Percentiles rank a stretch among this genome's conserved stretches.
phyloP scores from a whole-genome alignment of 2,888 invertebrate genomes.

The Scelioninae gen. 1 region DNA sequence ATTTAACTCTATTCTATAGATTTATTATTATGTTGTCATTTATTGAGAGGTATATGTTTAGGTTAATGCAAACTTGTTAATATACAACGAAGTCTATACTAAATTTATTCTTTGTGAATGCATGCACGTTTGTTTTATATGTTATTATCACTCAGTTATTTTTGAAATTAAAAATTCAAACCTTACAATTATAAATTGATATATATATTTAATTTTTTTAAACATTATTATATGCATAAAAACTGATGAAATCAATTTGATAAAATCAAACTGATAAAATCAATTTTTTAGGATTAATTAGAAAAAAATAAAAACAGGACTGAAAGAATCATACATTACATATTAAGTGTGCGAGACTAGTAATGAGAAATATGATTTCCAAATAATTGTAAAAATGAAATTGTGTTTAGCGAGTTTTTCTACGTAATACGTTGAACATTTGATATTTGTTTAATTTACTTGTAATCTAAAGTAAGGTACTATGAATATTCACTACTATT shows the following conservation, averaged over 20 bases:
- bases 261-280: too few species aligned
- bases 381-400: too few species aligned
- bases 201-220: too few species aligned
- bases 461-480: slow-evolving; percentile 65
- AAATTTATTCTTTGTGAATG: too few species aligned
- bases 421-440: slow-evolving; percentile 39
- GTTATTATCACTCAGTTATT: background rate
- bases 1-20: slow-evolving; percentile 3
- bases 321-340: slow-evolving; percentile 25
- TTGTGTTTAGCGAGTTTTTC: slow-evolving; percentile 22
- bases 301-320: slow-evolving; percentile 18
- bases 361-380: too few species aligned
- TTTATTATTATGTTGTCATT: slow-evolving; percentile 35
- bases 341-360: slow-evolving; percentile 1
- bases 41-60: slow-evolving; percentile 15
- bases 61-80: slow-evolving; percentile 13
- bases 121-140: background rate
- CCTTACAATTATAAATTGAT: too few species aligned
- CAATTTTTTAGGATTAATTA: too few species aligned
- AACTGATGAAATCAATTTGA: too few species aligned
- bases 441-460: slow-evolving; percentile 49
- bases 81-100: background rate
- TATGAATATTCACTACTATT: slow-evolving; percentile 64
- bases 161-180: too few species aligned
- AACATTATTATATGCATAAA: too few species aligned